A percentile compares a stretch with the other conserved stretches of the same genome.
Evolutionary conservation across 1,140 invertebrate species (phyloP).

Genomic region (Heliconius congener): DNA sequence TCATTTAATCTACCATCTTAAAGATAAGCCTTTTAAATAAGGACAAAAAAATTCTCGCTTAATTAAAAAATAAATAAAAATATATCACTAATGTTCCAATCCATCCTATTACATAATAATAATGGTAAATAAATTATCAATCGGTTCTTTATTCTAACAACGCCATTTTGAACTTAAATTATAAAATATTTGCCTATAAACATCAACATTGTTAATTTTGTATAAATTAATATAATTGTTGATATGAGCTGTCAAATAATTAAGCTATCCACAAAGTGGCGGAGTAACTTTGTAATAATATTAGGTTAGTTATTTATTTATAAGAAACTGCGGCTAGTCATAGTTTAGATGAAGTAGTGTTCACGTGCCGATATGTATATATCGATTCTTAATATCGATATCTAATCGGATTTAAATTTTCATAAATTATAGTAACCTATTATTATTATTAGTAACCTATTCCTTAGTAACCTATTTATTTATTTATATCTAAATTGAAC

Average conservation of each 20-base stretch:
- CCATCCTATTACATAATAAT: neutral
- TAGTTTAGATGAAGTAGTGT: conserved; percentile 1
- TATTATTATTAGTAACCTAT: too few species aligned
- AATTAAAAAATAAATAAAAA: neutral
- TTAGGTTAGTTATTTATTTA: neutral
- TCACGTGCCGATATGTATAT: neutral
- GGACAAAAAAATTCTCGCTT: neutral
- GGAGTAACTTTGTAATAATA: neutral
- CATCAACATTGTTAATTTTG: conserved; percentile 3
- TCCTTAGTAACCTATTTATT: neutral
- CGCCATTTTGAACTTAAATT: neutral
- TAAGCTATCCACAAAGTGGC: neutral
- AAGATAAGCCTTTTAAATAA: neutral
- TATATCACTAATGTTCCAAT: neutral
- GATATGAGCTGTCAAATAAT: neutral
- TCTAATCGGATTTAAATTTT: neutral
- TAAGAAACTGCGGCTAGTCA: conserved; percentile 1
- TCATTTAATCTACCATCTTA: neutral
- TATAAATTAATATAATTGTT: conserved; percentile 12
- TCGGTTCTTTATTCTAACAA: neutral
- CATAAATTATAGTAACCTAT: neutral
- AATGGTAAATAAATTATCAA: neutral
- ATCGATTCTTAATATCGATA: neutral
- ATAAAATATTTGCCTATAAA: neutral
- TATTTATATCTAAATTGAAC: neutral